phyloP scores from a whole-genome alignment of 1,140 invertebrate species.

The Drosophila dunni region DNA sequence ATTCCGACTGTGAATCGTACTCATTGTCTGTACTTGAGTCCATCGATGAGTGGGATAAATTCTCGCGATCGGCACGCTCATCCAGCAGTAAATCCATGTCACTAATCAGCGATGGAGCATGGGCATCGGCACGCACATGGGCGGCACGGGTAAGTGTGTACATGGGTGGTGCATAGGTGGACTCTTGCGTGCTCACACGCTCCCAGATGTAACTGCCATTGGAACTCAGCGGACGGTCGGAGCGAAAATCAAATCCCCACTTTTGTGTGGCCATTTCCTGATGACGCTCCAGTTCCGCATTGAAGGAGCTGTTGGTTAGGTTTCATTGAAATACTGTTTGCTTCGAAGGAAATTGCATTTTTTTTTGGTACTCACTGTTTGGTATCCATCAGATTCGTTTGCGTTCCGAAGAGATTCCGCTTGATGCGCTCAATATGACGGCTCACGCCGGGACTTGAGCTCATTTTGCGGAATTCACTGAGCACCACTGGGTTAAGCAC shows the following conservation, averaged over 20 bases:
- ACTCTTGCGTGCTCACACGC: conserved; percentile 76
- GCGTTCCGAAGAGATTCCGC: conserved; percentile 76
- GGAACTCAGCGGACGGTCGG: conserved; percentile 62
- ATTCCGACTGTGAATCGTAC: conserved; percentile 74
- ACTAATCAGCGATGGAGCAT: conserved; percentile 11
- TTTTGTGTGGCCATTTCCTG: conserved; percentile 75
- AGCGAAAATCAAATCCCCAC: conserved; percentile 83
- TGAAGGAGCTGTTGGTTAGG: conserved; percentile 52
- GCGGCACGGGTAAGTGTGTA: conserved; percentile 82
- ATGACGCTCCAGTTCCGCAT: conserved; percentile 71
- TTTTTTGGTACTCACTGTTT: conserved; percentile 67
- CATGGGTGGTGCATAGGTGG: conserved; percentile 71
- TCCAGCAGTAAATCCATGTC: conserved; percentile 72
- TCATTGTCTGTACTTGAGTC: conserved; percentile 70
- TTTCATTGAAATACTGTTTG: too few species aligned
- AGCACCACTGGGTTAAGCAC: conserved; percentile 75
- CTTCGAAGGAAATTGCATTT: background rate
- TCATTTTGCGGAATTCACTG: conserved; percentile 73
- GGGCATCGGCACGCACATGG: conserved; percentile 63
- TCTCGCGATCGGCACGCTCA: conserved; percentile 79
- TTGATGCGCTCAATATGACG: conserved; percentile 78
- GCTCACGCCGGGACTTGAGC: conserved; percentile 61
- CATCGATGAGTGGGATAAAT: conserved; percentile 64
- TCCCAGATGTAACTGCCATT: conserved; percentile 76
- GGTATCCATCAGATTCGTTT: conserved; percentile 46